Evolutionary conservation across 2,113 vertebrate genomes (phyloP).

Genomic region (Bos taurus): DNA sequence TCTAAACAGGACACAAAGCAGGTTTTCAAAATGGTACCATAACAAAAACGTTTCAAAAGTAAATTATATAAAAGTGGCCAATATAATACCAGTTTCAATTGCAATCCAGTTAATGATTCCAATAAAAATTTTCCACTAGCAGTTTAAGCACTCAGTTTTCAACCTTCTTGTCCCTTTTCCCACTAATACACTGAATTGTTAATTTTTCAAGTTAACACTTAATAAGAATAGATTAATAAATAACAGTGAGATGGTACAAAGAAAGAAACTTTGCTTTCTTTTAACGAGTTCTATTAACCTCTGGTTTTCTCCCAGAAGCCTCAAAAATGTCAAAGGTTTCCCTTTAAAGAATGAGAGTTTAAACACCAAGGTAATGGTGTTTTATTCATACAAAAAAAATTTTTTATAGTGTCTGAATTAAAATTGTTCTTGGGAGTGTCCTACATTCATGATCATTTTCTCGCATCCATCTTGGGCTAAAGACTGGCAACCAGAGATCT

Average conservation of each 20-base stretch:
- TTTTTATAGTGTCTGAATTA: neutral
- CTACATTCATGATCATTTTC: neutral
- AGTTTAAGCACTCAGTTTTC: conserved; percentile 65
- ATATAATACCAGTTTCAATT: conserved; percentile 54
- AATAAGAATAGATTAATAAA: conserved; percentile 83
- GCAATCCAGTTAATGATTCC: conserved; percentile 77
- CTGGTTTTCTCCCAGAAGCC: conserved; percentile 60
- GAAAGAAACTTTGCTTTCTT: conserved; percentile 71
- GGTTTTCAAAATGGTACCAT: neutral
- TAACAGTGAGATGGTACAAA: conserved; percentile 71
- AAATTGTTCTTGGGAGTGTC: neutral
- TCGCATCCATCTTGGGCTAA: neutral
- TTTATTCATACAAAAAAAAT: neutral
- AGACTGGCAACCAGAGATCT: neutral
- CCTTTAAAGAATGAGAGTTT: conserved; percentile 47
- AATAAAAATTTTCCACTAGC: conserved; percentile 50
- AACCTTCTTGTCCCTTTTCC: conserved; percentile 56
- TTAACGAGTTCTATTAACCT: conserved; percentile 76
- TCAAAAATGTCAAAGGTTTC: conserved; percentile 58
- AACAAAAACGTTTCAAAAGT: neutral
- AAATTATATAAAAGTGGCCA: conserved; percentile 25
- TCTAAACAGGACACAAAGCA: neutral
- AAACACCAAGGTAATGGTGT: conserved; percentile 14
- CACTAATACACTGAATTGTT: conserved; percentile 72
- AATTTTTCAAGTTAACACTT: conserved; percentile 82